Conservation (phyloP, 1,140 invertebrate species). For the Tribolium madens region DNA sequence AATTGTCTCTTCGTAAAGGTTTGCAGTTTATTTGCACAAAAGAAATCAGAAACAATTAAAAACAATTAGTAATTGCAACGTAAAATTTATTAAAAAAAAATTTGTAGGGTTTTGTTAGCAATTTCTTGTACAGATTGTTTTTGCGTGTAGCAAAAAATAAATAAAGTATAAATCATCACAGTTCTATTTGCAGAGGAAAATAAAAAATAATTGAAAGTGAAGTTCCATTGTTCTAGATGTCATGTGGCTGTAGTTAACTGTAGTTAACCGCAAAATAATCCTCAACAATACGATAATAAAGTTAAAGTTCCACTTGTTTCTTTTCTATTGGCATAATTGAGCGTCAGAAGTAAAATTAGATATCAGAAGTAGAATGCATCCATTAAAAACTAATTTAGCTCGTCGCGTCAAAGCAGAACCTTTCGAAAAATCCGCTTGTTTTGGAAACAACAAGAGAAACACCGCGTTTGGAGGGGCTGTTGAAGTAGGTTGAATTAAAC, state of each 20-base stretch:
- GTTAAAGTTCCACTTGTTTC: constrained; percentile 2
- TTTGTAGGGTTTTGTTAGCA: too few relatives aligned
- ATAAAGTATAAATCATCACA: too few relatives aligned
- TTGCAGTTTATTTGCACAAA: too few relatives aligned
- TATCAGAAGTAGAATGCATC: constrained; percentile 18
- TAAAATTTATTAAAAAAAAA: too few relatives aligned
- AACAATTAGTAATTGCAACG: too few relatives aligned
- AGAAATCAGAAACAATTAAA: too few relatives aligned
- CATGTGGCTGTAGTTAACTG: too few relatives aligned
- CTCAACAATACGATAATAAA: constrained; percentile 21
- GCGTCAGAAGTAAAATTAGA: constrained; percentile 14
- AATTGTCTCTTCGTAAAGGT: too few relatives aligned
- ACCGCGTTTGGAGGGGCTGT: constrained; percentile 48
- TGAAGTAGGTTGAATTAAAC: constrained; percentile 53
- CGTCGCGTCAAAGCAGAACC: constrained; percentile 33
- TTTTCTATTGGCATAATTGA: constrained; percentile 34
- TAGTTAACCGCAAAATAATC: constrained; percentile 3
- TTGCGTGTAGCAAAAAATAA: too few relatives aligned
- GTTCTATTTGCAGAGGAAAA: too few relatives aligned
- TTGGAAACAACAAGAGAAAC: constrained; percentile 46
- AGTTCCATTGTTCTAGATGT: constrained; percentile 11
- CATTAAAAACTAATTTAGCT: constrained; percentile 37
- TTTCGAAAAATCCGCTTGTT: constrained; percentile 48
- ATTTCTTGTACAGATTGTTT: too few relatives aligned
- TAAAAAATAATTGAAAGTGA: too few relatives aligned